These are phyloP conservation scores for Chymomyza procnemis DNA, from an alignment of 2,888 invertebrate species.

Conservation along the genomic window DNA sequence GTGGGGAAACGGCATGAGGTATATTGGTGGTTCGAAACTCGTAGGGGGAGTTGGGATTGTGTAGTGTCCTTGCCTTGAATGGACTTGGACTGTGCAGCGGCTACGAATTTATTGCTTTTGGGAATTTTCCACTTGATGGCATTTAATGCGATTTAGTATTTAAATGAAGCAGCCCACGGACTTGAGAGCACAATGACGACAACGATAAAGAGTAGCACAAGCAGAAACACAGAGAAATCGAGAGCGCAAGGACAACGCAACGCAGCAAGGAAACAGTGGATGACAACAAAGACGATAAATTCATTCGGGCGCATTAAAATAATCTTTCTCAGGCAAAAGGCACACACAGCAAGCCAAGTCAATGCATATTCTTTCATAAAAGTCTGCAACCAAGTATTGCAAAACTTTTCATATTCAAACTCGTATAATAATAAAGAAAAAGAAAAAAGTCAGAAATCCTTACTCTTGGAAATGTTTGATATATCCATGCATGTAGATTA, in stretches of 20 bases:
- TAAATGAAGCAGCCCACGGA: constrained; percentile 62
- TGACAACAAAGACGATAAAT: constrained; percentile 62
- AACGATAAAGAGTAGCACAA: neutral
- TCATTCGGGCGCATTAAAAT: constrained; percentile 64
- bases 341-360: neutral
- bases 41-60: constrained; percentile 5
- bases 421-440: neutral
- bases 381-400: neutral
- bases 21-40: neutral
- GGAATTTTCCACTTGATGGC: constrained; percentile 73
- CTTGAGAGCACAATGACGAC: constrained; percentile 4
- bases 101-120: constrained; percentile 71
- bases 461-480: neutral
- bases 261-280: constrained; percentile 16
- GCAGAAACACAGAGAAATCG: neutral
- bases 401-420: neutral
- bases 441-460: too few relatives aligned
- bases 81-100: constrained; percentile 42
- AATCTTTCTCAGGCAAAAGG: constrained; percentile 50
- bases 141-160: constrained; percentile 72
- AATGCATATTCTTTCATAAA: constrained; percentile 5
- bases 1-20: neutral
- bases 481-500: neutral
- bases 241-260: constrained; percentile 11
- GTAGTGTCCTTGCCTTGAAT: constrained; percentile 38